These are phyloP conservation scores for Gambusia holbrooki DNA, from an alignment of 2,113 vertebrate species.

Conservation along the genomic window DNA sequence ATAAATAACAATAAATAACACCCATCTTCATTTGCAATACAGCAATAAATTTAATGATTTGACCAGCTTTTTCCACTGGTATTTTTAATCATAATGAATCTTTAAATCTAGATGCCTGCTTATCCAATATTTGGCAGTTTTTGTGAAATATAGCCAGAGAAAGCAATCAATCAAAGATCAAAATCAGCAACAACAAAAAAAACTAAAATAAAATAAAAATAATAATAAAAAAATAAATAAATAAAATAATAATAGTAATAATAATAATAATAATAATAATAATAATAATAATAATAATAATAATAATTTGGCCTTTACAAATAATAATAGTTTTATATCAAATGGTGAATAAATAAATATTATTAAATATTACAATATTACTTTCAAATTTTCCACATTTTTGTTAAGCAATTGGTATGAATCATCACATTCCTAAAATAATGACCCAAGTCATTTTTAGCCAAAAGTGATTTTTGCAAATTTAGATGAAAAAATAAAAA, in stretches of 20 bases:
- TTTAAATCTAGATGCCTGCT: neutral
- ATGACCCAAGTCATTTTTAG: no score
- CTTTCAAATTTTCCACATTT: no score
- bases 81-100: neutral
- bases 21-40: neutral
- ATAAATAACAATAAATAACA: neutral
- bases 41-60: neutral
- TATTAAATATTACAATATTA: neutral
- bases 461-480: no score
- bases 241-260: no score
- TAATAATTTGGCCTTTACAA: no score
- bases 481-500: no score
- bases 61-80: neutral
- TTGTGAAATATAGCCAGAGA: neutral
- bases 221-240: no score
- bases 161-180: neutral
- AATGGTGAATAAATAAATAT: neutral
- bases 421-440: neutral
- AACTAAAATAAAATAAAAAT: no score
- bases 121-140: neutral
- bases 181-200: neutral
- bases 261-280: no score
- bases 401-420: no score
- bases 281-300: no score
- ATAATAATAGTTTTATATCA: neutral